Conservation (phyloP, 2,888 invertebrate species). For the Tenthredo distinguenda region DNA sequence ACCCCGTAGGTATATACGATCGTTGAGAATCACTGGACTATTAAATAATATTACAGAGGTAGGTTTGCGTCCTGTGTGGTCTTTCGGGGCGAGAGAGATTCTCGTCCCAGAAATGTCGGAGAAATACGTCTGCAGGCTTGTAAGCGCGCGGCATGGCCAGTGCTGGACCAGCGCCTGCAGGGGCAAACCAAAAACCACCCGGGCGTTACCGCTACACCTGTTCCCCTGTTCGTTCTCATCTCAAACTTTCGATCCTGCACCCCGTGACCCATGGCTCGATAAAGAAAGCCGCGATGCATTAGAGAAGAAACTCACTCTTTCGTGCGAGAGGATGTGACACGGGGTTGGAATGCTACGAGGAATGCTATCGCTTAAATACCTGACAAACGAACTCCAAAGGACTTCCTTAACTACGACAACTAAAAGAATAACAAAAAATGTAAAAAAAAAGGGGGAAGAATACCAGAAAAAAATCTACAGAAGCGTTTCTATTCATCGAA, state of each 20-base stretch:
- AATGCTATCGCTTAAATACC: slow-evolving; percentile 37
- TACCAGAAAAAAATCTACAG: neutral
- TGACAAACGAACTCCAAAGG: neutral
- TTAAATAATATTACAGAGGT: slow-evolving; percentile 54
- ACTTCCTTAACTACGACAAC: neutral
- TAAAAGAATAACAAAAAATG: neutral
- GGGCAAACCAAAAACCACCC: slow-evolving; percentile 55
- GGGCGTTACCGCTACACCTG: slow-evolving; percentile 54
- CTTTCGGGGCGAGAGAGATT: neutral
- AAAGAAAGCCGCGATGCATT: slow-evolving; percentile 13
- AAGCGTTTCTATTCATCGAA: neutral
- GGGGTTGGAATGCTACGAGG: slow-evolving; percentile 34
- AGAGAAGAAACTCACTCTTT: slow-evolving; percentile 23
- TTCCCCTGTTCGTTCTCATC: slow-evolving; percentile 44
- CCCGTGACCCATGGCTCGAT: neutral
- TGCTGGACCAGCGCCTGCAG: slow-evolving; percentile 39
- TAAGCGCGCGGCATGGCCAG: slow-evolving; percentile 26
- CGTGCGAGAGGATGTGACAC: slow-evolving; percentile 32
- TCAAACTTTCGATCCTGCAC: slow-evolving; percentile 23
- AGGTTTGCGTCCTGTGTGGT: slow-evolving; percentile 53
- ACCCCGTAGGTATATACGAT: neutral
- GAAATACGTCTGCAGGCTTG: slow-evolving; percentile 9
- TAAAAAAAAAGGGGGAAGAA: neutral
- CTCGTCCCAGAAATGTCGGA: slow-evolving; percentile 23
- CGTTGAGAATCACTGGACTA: slow-evolving; percentile 55